phyloP scores from a whole-genome alignment of 2,113 vertebrate genomes.

The Megaptera novaeangliae region DNA sequence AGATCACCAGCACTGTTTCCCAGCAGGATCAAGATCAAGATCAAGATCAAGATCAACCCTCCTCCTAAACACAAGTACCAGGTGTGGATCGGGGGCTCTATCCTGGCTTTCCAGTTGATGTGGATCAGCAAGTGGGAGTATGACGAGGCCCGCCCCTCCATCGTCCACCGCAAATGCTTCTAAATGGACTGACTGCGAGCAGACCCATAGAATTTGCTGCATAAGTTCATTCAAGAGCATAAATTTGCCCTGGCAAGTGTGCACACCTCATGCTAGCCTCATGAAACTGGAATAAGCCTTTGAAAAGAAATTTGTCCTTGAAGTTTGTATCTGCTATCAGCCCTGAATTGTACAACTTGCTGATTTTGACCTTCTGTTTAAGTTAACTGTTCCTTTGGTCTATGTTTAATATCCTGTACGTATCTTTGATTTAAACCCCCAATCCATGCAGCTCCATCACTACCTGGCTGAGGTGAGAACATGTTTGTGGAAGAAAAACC shows the following conservation, averaged over 20 bases:
- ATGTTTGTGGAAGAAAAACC: not conserved
- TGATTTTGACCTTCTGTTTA: not conserved
- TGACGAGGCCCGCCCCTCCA: not conserved
- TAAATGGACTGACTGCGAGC: not conserved
- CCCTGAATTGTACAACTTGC: not conserved
- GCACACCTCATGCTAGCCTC: not conserved
- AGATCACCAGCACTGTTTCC: rapidly evolving
- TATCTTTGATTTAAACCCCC: not conserved
- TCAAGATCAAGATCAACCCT: not conserved
- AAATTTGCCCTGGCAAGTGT: not conserved
- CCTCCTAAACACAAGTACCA: conserved; percentile 73
- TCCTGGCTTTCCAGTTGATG: conserved; percentile 97
- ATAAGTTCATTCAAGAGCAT: not conserved
- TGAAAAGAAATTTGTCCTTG: not conserved
- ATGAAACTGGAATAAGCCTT: not conserved
- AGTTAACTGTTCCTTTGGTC: not conserved
- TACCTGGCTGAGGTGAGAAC: not conserved
- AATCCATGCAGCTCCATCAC: not conserved
- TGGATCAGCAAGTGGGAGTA: conserved; percentile 94
- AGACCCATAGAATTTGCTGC: not conserved
- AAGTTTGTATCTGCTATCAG: not conserved
- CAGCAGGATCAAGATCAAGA: too few species aligned
- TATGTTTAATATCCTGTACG: not conserved
- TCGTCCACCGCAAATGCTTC: not conserved
- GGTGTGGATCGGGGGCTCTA: conserved; percentile 94